A percentile compares a stretch with the other conserved stretches of the same genome.
Evolutionary conservation across 2,797 vertebrate species (phyloP).

Genomic region (Vespertilio murinus): DNA sequence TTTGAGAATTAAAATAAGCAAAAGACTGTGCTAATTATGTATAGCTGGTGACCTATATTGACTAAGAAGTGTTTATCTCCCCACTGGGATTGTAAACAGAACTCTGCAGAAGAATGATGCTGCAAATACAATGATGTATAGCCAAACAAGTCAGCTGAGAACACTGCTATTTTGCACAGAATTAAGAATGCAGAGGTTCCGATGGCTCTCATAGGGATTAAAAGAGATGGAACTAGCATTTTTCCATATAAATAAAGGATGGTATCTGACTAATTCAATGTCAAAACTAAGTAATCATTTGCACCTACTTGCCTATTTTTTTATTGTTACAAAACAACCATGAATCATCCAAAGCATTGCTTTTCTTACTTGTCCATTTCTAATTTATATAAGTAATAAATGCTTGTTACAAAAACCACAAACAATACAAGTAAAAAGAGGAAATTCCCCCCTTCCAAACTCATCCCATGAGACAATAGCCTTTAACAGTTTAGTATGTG

Average conservation of each 20-base stretch:
- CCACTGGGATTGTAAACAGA: slow-evolving; percentile 42
- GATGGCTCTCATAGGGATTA: background rate
- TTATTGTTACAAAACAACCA: background rate
- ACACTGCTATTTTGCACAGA: background rate
- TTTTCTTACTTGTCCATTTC: slow-evolving; percentile 42
- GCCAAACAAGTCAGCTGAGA: slow-evolving; percentile 14
- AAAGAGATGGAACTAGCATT: slow-evolving; percentile 12
- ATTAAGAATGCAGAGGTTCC: slow-evolving; percentile 29
- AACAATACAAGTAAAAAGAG: background rate
- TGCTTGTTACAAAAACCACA: slow-evolving; percentile 16
- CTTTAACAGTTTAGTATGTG: background rate
- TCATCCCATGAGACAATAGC: background rate
- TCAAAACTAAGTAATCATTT: slow-evolving; percentile 62
- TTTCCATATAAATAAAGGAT: slow-evolving; percentile 34
- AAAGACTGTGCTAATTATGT: background rate
- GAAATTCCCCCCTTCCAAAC: background rate
- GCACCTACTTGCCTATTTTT: background rate
- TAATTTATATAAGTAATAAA: slow-evolving; percentile 29
- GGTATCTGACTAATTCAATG: slow-evolving; percentile 39
- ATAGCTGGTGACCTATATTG: background rate
- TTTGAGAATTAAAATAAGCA: slow-evolving; percentile 21
- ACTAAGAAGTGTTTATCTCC: background rate
- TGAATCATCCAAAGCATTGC: slow-evolving; percentile 42
- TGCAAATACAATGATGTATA: background rate
- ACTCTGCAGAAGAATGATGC: background rate